A percentile compares a stretch with the other conserved stretches of the same genome.
Evolutionary conservation across 2,113 vertebrate genomes (phyloP).

Genomic region (Phrynocephalus versicolor): DNA sequence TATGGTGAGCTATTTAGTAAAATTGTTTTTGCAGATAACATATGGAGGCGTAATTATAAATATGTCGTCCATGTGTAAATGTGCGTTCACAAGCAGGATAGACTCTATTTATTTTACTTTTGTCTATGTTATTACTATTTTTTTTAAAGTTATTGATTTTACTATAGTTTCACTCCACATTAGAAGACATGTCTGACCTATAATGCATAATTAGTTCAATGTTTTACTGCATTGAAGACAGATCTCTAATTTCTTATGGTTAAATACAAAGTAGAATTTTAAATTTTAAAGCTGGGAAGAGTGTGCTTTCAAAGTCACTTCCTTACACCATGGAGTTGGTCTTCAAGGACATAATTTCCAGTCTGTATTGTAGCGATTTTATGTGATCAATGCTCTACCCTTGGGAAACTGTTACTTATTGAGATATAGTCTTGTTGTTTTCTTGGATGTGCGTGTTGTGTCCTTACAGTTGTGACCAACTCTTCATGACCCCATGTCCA

Average conservation of each 20-base stretch:
- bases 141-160: constrained; percentile 29
- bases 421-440: constrained; percentile 34
- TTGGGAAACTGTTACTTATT: constrained; percentile 18
- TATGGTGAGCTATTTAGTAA: neutral
- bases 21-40: neutral
- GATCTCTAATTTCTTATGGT: constrained; percentile 69
- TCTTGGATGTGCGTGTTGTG: too few species aligned
- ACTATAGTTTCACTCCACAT: constrained; percentile 54
- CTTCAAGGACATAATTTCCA: constrained; percentile 64
- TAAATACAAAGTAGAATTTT: constrained; percentile 63
- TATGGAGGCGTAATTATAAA: neutral
- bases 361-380: constrained; percentile 49
- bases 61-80: neutral
- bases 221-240: constrained; percentile 60
- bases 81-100: neutral
- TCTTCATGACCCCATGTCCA: too few species aligned
- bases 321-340: constrained; percentile 60
- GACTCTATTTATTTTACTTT: constrained; percentile 33
- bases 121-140: constrained; percentile 29
- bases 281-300: constrained; percentile 62
- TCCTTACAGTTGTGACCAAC: too few species aligned
- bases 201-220: constrained; percentile 64
- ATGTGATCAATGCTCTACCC: constrained; percentile 43
- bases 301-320: constrained; percentile 50
- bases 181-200: constrained; percentile 59